Percentiles rank a stretch among this genome's conserved stretches.
Conservation (phyloP, 2,888 invertebrate species). For the Limnephilus rhombicus region DNA sequence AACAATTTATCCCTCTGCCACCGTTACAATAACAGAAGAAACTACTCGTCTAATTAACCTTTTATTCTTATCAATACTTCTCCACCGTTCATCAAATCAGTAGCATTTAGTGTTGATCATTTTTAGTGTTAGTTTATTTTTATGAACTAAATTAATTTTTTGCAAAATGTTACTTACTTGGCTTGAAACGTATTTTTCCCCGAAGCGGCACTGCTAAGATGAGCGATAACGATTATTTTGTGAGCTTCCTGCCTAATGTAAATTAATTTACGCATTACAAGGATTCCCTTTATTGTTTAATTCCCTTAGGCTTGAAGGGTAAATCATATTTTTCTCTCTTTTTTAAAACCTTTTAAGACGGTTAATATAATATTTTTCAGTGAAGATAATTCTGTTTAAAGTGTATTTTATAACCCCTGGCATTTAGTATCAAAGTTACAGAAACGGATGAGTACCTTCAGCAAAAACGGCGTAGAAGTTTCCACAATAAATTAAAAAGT, state of each 20-base stretch:
- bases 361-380: background rate
- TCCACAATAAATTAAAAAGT: background rate
- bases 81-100: too few relatives aligned
- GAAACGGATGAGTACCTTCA: background rate
- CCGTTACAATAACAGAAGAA: too few relatives aligned
- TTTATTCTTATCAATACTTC: too few relatives aligned
- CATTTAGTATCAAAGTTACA: background rate
- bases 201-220: background rate
- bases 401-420: background rate
- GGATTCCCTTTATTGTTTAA: slow-evolving; percentile 3
- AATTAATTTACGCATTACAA: slow-evolving; percentile 5
- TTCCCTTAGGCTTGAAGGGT: background rate
- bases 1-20: too few relatives aligned
- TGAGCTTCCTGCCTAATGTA: slow-evolving; percentile 6
- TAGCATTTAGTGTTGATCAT: too few relatives aligned
- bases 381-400: background rate
- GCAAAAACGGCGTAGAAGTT: background rate
- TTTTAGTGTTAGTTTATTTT: too few relatives aligned
- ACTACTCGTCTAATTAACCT: too few relatives aligned
- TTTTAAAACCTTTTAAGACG: background rate
- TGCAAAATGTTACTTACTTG: too few relatives aligned
- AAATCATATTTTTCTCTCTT: background rate
- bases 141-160: too few relatives aligned
- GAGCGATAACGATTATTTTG: slow-evolving; percentile 6
- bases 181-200: background rate